These are phyloP conservation scores for Mesocricetus auratus DNA, from an alignment of 2,113 vertebrate genomes.

Conservation along the genomic window DNA sequence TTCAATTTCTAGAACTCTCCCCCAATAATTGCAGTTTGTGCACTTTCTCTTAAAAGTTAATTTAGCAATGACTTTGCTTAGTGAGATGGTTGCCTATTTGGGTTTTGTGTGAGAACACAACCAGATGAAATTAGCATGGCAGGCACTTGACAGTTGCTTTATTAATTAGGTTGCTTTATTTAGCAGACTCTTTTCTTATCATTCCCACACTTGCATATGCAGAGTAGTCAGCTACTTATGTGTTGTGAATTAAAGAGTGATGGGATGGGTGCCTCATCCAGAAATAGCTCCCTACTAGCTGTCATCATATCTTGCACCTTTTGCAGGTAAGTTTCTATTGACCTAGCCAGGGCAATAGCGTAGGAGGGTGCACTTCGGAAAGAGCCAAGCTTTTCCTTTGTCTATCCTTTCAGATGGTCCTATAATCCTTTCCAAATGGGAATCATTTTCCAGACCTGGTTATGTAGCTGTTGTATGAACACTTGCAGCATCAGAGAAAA, in stretches of 20 bases:
- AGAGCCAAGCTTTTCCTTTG: background rate
- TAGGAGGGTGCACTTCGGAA: background rate
- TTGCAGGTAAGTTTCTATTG: background rate
- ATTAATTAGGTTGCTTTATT: constrained; percentile 76
- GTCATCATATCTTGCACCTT: background rate
- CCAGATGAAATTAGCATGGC: constrained; percentile 64
- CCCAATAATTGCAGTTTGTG: background rate
- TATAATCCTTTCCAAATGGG: background rate
- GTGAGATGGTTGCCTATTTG: constrained; percentile 1
- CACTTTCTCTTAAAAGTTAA: constrained; percentile 37
- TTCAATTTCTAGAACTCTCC: background rate
- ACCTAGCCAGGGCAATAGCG: background rate
- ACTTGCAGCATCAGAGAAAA: background rate
- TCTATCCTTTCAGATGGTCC: background rate
- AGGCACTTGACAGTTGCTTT: constrained; percentile 60
- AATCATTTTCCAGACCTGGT: background rate
- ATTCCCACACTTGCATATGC: background rate
- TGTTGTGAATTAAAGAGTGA: constrained; percentile 19
- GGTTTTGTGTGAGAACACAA: constrained; percentile 21
- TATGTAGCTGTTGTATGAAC: background rate
- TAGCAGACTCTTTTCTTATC: constrained; percentile 56
- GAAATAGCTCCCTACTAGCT: constrained; percentile 6
- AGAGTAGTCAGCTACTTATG: constrained; percentile 38
- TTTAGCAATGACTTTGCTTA: constrained; percentile 50
- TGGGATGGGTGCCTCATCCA: too few species aligned